phyloP scores from a whole-genome alignment of 2,113 vertebrate species.

The Argyrosomus japonicus region DNA sequence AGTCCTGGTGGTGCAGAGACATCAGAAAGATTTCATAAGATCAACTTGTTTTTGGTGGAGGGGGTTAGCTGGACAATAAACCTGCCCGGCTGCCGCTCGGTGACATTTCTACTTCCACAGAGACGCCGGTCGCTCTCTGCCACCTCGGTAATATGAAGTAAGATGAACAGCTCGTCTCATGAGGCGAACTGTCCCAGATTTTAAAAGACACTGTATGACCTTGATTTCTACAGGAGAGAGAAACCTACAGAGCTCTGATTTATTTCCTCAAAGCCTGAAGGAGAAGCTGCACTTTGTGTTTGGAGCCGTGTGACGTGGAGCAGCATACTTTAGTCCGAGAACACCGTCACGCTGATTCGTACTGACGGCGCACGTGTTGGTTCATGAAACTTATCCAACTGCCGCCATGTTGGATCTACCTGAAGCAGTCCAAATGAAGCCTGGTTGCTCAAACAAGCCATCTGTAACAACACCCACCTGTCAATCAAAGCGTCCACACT shows the following conservation, averaged over 20 bases:
- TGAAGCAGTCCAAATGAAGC: neutral
- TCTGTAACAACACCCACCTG: too few species aligned
- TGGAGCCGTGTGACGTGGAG: constrained; percentile 18
- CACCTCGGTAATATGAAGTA: constrained; percentile 17
- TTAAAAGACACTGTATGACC: constrained; percentile 66
- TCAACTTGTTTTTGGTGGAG: neutral
- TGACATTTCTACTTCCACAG: neutral
- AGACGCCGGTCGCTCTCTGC: neutral
- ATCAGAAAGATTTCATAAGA: neutral
- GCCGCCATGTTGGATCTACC: neutral
- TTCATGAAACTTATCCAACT: neutral
- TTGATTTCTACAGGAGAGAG: constrained; percentile 65
- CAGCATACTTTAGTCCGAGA: constrained; percentile 36
- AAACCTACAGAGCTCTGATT: constrained; percentile 62
- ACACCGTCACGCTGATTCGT: neutral
- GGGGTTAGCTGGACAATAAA: neutral
- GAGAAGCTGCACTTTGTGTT: constrained; percentile 27
- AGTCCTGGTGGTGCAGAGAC: neutral
- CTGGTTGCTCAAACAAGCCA: too few species aligned
- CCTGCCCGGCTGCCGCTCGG: neutral
- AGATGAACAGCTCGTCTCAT: constrained; percentile 65
- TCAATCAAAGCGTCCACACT: too few species aligned
- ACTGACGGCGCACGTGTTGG: neutral
- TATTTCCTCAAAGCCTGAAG: constrained; percentile 52
- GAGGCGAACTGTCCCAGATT: constrained; percentile 67